Percentiles rank a stretch among this genome's conserved stretches.
phyloP scores from a whole-genome alignment of 2,113 vertebrate genomes.

The Lagopus muta region DNA sequence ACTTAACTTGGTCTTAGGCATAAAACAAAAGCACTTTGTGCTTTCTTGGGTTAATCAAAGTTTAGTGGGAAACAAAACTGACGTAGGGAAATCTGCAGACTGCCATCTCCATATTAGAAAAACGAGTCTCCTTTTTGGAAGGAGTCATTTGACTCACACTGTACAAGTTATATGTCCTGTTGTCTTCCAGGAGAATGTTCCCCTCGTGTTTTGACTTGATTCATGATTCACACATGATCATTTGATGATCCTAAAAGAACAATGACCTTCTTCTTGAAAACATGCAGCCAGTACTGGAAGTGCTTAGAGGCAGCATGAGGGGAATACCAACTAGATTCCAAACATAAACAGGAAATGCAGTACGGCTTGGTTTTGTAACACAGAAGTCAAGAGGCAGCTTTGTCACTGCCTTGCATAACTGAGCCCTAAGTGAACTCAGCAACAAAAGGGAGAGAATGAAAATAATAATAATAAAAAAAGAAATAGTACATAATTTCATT shows the following conservation, averaged over 20 bases:
- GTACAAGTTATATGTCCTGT: not conserved
- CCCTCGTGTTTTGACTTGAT: conserved; percentile 33
- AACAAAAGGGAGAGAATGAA: not conserved
- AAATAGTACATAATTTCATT: not conserved
- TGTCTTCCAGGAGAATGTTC: conserved; percentile 24
- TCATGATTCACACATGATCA: conserved; percentile 18
- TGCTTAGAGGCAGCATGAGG: accelerated
- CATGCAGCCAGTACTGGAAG: not conserved
- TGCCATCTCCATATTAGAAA: not conserved
- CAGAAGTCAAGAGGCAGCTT: conserved; percentile 18
- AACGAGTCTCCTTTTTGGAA: not conserved
- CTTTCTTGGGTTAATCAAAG: not conserved
- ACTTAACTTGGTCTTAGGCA: not conserved
- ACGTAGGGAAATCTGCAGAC: not conserved
- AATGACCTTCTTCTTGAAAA: not conserved
- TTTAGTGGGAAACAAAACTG: not conserved
- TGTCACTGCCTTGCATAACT: not conserved
- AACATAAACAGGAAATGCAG: conserved; percentile 35
- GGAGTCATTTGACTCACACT: not conserved
- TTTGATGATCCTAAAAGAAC: conserved; percentile 42
- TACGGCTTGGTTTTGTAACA: not conserved
- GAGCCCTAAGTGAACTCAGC: not conserved
- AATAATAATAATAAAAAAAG: not conserved
- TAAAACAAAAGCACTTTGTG: not conserved
- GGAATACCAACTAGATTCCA: conserved; percentile 3